These are phyloP conservation scores for Nycteola revayana DNA, from an alignment of 2,888 invertebrate species.

Conservation along the genomic window DNA sequence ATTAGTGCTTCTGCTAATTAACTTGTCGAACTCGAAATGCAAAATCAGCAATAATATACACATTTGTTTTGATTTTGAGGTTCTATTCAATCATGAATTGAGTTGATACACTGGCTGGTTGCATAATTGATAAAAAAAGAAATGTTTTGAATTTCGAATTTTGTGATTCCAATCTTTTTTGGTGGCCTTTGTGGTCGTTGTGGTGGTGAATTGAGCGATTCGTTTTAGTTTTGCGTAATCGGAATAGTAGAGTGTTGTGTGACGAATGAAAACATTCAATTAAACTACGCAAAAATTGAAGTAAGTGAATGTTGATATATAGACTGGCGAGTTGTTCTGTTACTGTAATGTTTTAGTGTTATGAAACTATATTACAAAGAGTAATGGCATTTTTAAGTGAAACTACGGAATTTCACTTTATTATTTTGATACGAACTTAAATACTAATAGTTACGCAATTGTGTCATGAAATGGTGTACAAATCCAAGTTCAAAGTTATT, in stretches of 20 bases:
- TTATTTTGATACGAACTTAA: too few species aligned
- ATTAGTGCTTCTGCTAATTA: conserved; percentile 31
- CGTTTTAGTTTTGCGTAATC: conserved; percentile 3
- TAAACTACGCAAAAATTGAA: background rate
- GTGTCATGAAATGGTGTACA: too few species aligned
- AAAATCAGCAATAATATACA: too few species aligned
- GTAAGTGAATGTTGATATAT: background rate
- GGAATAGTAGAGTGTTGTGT: background rate
- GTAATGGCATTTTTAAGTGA: too few species aligned
- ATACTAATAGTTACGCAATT: too few species aligned
- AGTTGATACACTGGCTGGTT: conserved; percentile 10
- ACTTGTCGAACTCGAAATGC: conserved; percentile 20
- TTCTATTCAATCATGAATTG: too few species aligned
- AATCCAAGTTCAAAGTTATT: too few species aligned
- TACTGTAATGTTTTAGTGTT: too few species aligned
- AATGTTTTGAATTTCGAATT: conserved; percentile 15
- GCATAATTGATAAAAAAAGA: conserved; percentile 3
- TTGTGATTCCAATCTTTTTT: conserved; percentile 6
- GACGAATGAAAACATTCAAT: conserved; percentile 2
- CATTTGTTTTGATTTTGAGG: too few species aligned
- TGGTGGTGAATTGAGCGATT: conserved; percentile 5
- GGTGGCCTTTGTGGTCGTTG: conserved; percentile 6
- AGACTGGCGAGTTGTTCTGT: background rate
- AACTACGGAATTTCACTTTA: too few species aligned
- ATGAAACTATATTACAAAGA: too few species aligned